These are phyloP conservation scores for Trogon surrucura DNA, from an alignment of 2,113 vertebrate species.

Conservation along the genomic window DNA sequence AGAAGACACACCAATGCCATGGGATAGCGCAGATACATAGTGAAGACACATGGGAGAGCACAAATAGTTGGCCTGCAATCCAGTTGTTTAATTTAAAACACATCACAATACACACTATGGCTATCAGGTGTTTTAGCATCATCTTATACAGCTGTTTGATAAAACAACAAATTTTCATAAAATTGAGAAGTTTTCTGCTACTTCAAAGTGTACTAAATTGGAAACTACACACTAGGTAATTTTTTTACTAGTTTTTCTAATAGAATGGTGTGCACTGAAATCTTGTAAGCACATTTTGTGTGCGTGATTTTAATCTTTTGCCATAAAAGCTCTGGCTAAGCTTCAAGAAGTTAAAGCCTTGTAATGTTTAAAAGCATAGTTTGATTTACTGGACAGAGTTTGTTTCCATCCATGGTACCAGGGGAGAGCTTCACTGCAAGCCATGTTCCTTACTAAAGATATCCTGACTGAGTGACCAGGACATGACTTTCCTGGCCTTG, in stretches of 20 bases:
- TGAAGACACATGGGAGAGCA: background rate
- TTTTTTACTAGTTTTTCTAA: background rate
- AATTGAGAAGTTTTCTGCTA: background rate
- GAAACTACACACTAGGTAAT: background rate
- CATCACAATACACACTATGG: background rate
- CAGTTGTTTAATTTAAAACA: background rate
- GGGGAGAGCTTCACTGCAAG: background rate
- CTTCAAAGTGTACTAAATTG: background rate
- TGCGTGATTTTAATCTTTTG: background rate
- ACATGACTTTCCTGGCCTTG: background rate
- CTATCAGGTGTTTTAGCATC: slow-evolving; percentile 12
- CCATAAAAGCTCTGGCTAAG: background rate
- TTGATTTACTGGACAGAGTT: background rate
- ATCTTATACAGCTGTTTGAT: background rate
- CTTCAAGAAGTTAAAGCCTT: background rate
- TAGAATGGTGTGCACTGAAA: background rate
- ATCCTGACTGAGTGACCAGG: background rate
- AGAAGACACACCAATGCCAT: background rate
- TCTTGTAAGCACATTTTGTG: background rate
- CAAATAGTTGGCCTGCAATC: background rate
- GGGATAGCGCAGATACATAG: background rate
- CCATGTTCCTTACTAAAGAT: background rate
- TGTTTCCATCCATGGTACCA: background rate
- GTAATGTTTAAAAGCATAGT: background rate
- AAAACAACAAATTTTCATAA: background rate